Conservation (phyloP, 2,797 vertebrate species). For the Otus scops region DNA sequence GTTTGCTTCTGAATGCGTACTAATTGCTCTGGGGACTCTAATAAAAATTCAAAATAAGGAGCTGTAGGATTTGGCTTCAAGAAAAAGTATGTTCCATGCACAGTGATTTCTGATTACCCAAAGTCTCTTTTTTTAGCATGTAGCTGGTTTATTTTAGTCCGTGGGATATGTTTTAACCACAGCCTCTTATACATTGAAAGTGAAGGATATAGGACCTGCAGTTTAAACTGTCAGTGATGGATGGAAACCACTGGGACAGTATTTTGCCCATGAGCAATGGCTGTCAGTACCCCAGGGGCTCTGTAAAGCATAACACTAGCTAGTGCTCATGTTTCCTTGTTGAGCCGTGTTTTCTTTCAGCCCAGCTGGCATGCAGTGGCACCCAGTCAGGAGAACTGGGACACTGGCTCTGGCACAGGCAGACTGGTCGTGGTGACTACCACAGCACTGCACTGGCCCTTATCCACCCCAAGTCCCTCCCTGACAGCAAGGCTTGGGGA, state of each 20-base stretch:
- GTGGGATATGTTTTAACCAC: background rate
- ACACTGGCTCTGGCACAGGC: background rate
- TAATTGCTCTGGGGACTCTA: constrained; percentile 27
- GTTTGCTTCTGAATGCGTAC: background rate
- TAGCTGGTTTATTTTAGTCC: constrained; percentile 23
- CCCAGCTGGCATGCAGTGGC: background rate
- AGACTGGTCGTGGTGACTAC: background rate
- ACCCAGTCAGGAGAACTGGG: background rate
- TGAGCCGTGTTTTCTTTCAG: background rate
- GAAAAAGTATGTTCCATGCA: background rate
- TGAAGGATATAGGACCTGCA: background rate
- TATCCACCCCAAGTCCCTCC: background rate
- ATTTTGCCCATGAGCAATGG: background rate
- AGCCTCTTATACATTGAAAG: background rate
- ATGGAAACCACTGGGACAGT: background rate
- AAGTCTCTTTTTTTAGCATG: constrained; percentile 15
- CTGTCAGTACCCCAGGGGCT: background rate
- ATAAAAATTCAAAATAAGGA: constrained; percentile 47
- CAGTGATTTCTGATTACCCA: constrained; percentile 36
- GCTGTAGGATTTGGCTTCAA: background rate
- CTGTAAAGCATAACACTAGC: background rate
- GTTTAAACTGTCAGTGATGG: background rate
- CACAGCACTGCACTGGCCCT: background rate
- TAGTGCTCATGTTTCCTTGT: background rate
- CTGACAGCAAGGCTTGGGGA: background rate